Evolutionary conservation across 1,140 invertebrate species (phyloP).

Genomic region (Teleogryllus occipitalis): DNA sequence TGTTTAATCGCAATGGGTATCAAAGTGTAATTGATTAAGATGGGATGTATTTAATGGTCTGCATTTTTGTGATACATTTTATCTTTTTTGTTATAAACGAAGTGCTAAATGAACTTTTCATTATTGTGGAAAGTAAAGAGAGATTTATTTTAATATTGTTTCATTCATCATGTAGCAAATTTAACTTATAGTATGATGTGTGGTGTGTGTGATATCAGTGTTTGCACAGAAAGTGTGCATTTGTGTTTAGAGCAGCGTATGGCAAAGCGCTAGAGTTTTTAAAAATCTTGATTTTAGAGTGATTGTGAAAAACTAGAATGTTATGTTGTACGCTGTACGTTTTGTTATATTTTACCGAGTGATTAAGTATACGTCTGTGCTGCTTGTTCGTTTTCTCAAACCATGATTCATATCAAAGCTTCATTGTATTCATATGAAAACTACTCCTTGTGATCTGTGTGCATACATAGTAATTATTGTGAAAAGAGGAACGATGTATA

Average conservation of each 20-base stretch:
- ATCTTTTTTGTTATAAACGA: not conserved
- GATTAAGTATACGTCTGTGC: not conserved
- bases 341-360: not conserved
- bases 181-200: not conserved
- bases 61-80: not conserved
- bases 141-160: not conserved
- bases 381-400: not conserved
- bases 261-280: not conserved
- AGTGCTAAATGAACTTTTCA: not conserved
- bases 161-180: not conserved
- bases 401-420: not conserved
- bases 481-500: too few species aligned
- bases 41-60: not conserved
- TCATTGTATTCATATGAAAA: not conserved
- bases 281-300: not conserved
- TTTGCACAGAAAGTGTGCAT: not conserved
- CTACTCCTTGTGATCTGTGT: not conserved
- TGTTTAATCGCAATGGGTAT: not conserved
- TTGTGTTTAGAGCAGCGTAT: not conserved
- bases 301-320: not conserved
- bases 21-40: not conserved
- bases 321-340: not conserved
- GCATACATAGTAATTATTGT: too few species aligned
- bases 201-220: not conserved
- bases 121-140: not conserved